Percentiles rank a stretch among this genome's conserved stretches.
Evolutionary conservation across 2,797 vertebrate genomes (phyloP).

Genomic region (Benthosema pterotum): DNA sequence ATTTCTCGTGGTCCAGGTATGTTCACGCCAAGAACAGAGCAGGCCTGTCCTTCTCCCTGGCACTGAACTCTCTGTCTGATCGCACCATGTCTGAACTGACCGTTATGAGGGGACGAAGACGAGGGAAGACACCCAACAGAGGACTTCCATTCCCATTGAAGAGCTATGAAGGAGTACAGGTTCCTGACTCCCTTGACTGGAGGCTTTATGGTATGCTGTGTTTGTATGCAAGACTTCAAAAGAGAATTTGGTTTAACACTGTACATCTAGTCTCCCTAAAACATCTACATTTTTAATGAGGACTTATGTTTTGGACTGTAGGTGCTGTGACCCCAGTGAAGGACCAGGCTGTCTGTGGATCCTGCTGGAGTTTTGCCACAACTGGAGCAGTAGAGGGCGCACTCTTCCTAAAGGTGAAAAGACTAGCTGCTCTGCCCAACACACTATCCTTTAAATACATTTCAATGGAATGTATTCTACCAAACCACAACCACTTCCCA

Average conservation of each 20-base stretch:
- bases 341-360: slow-evolving; percentile 84
- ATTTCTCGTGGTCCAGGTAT: slow-evolving; percentile 59
- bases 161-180: slow-evolving; percentile 52
- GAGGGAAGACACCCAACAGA: slow-evolving; percentile 61
- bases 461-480: background rate
- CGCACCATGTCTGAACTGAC: slow-evolving; percentile 75
- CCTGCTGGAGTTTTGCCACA: slow-evolving; percentile 84
- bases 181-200: slow-evolving; percentile 82
- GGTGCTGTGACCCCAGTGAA: slow-evolving; percentile 83
- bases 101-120: slow-evolving; percentile 72
- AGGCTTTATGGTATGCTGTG: slow-evolving; percentile 75
- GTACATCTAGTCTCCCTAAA: background rate
- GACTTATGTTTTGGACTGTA: slow-evolving; percentile 44
- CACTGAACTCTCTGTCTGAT: slow-evolving; percentile 83
- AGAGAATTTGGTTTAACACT: background rate
- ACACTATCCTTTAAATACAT: background rate
- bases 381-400: slow-evolving; percentile 84
- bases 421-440: background rate
- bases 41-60: slow-evolving; percentile 75
- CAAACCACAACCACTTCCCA: too few relatives aligned
- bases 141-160: slow-evolving; percentile 74
- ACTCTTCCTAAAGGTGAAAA: slow-evolving; percentile 83
- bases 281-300: background rate
- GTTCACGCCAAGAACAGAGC: slow-evolving; percentile 85
- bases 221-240: background rate